phyloP scores from a whole-genome alignment of 2,797 vertebrate genomes.

The Tokudaia tokunoshimensis region DNA sequence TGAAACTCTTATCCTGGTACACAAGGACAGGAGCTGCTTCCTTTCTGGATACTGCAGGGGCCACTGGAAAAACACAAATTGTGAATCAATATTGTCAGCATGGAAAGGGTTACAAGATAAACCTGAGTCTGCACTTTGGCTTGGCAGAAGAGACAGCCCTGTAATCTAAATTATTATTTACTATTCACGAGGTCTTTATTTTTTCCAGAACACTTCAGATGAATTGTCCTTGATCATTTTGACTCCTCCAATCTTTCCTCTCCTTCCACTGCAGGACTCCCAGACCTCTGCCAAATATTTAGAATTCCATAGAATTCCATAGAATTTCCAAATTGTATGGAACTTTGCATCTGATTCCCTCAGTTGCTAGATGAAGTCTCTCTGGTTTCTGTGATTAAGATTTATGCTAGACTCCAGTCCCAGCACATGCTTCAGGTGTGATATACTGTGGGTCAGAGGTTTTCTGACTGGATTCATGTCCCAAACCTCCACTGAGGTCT shows the following conservation, averaged over 20 bases:
- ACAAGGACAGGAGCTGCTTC: background rate
- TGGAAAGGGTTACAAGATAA: background rate
- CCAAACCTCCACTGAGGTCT: background rate
- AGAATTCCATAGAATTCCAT: no score
- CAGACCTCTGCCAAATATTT: background rate
- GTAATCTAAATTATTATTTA: background rate
- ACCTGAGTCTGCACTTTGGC: background rate
- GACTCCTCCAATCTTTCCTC: background rate
- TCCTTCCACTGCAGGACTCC: background rate
- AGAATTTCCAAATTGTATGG: no score
- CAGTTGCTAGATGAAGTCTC: background rate
- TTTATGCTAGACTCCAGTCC: background rate
- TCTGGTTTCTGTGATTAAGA: background rate
- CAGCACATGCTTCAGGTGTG: background rate
- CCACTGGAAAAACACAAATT: background rate
- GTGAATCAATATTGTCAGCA: background rate
- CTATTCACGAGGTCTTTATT: background rate
- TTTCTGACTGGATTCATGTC: background rate
- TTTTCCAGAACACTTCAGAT: background rate
- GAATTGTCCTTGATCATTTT: background rate
- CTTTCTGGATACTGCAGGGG: background rate
- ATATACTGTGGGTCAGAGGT: background rate
- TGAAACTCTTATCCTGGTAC: background rate
- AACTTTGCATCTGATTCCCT: background rate
- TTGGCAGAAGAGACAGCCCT: background rate